Base-by-base conservation (phyloP, 2,113 vertebrate species). In the Notothenia coriiceps region DNA sequence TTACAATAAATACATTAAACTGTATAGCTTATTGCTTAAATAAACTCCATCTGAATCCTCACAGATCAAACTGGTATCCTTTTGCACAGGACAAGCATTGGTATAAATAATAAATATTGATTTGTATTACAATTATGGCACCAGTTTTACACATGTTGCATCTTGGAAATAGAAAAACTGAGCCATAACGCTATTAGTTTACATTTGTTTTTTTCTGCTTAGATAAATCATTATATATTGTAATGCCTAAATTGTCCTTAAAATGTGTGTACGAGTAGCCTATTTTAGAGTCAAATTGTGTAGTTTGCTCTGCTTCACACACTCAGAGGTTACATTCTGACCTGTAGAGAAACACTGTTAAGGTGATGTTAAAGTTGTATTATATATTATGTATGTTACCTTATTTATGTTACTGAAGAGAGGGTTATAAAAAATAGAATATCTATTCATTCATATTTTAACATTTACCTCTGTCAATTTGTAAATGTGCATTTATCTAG, bases 31-130 rank as follows among this genome's bases (percentile, higher is more conserved):
- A 65, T 8, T 18, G 2, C 10, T n/a, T 29, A 18, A 8, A 70
- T 61, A 20, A 68, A 67, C 3, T 17, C 5, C 1, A 29, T 15
- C 13, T 49, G 7, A 61, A 33, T 44, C 10, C 6, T 52, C 51
- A 44, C 35, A 54, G 25, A 29, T 55, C 6, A 46, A 49, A 69
- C 22, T 74, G 5, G 2, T 4, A 61, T 61, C 49, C 13, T 55
- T 61, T 55, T n/a, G 35, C 47, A 54, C n/a, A 44, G 29, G 2
- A 51, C 10, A 50, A 25, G 14, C 33, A 60, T 6, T 22, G 8
- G 49, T 52, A 8, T 63, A 18, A 73, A 17, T 20, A 40, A 73
- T 61, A 20, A 50, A 40, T 47, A 6, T 61, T 71, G 33, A 59
- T 22, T 14, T 1, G 1, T 47, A 29, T 70, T n/a, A 10, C 9